These are phyloP conservation scores for Calyptomena viridis DNA, from an alignment of 2,113 vertebrate species.

Conservation along the genomic window DNA sequence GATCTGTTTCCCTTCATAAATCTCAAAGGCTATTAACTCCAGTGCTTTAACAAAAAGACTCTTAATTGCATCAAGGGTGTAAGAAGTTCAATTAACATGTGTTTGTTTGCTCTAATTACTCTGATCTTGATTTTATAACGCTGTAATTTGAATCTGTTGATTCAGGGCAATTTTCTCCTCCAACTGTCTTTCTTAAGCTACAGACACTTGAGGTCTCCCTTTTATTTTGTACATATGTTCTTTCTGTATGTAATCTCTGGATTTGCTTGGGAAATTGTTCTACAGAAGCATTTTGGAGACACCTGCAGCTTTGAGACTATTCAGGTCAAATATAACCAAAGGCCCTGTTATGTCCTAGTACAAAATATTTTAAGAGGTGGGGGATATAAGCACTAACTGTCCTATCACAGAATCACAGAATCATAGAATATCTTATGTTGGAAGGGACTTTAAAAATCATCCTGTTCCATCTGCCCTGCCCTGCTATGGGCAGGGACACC, in stretches of 20 bases:
- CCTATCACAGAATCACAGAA: not conserved
- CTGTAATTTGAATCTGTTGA: not conserved
- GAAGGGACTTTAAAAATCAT: not conserved
- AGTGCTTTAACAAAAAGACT: not conserved
- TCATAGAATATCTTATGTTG: rapidly evolving
- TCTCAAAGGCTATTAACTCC: not conserved
- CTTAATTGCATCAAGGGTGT: not conserved
- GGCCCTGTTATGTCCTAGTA: not conserved
- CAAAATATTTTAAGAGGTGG: not conserved
- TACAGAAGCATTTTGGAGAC: not conserved
- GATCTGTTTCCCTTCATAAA: not conserved
- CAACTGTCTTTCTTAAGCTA: not conserved
- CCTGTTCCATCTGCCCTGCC: not conserved
- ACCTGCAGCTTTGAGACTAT: not conserved
- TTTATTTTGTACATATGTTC: not conserved
- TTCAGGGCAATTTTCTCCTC: not conserved
- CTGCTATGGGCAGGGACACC: rapidly evolving
- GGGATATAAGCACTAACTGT: not conserved
- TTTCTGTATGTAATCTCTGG: not conserved
- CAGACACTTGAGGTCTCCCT: not conserved
- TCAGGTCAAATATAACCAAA: not conserved
- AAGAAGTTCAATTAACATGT: not conserved
- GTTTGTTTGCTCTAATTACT: not conserved
- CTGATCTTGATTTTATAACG: not conserved
- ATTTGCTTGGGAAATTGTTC: not conserved